These are phyloP conservation scores for Antrozous pallidus DNA, from an alignment of 2,797 vertebrate genomes.

Conservation along the genomic window DNA sequence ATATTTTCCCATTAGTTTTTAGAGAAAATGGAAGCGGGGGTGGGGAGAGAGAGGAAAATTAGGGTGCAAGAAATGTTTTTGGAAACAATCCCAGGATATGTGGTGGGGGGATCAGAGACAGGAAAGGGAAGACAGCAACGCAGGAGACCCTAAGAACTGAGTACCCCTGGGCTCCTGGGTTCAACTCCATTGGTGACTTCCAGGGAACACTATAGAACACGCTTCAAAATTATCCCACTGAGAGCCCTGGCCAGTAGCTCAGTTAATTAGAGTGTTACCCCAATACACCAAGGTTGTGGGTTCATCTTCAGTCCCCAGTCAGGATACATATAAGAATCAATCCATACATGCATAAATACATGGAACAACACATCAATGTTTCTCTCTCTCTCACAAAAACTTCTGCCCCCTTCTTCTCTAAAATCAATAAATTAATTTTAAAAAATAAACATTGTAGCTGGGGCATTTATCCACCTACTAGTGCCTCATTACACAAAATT, in stretches of 20 bases:
- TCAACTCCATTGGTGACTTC: background rate
- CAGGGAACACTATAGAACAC: background rate
- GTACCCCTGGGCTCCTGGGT: too few relatives aligned
- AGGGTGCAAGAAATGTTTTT: background rate
- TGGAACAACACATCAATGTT: background rate
- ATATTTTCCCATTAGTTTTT: too few relatives aligned
- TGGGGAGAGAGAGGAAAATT: background rate
- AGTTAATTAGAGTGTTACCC: background rate
- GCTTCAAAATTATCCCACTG: background rate
- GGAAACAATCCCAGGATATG: background rate
- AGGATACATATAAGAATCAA: background rate
- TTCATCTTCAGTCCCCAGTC: background rate
- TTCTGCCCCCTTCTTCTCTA: too few relatives aligned
- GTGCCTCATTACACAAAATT: too few relatives aligned
- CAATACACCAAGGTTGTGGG: background rate
- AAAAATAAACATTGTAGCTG: background rate
- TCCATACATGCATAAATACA: background rate
- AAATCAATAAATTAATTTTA: too few relatives aligned
- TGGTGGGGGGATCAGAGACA: background rate
- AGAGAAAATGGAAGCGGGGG: too few relatives aligned
- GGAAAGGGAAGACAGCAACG: background rate
- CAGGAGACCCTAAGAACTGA: accelerated
- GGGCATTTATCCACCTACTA: background rate
- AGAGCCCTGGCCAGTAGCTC: background rate
- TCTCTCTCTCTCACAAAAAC: background rate